Evolutionary conservation across 2,797 vertebrate genomes (phyloP), one percentile per base, ranked within the genome.

Genomic region (Synaphobranchus kaupii): DNA sequence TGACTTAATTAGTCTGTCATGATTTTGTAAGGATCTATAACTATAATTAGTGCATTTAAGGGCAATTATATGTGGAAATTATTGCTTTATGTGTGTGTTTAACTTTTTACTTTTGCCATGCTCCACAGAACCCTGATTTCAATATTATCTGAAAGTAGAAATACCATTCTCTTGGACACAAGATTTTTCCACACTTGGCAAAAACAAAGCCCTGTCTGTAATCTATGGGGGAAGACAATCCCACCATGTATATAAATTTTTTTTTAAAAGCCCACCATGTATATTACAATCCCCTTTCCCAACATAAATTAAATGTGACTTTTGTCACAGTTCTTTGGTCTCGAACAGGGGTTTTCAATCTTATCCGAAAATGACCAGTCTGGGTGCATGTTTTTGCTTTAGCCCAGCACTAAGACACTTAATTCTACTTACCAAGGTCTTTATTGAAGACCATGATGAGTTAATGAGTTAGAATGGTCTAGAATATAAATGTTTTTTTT

Each of bases 251-350:
- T 34, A 73, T 31, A n/a, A n/a, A n/a, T n/a, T n/a, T n/a, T n/a
- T n/a, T n/a, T n/a, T n/a, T n/a, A n/a, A 13, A 73, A 73, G n/a
- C 68, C 39, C 68, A 39, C 68, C 28, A 73, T 34, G 31, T 34
- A 73, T 34, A 73, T 31, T 73, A 34, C 31, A 83, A 34, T 71
- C 34, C 82, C 25, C 31, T 66, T 84, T 83, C 20, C 56, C 56
- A 13, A 85, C 44, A 80, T 50, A 84, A 86, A 86, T 66, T 86
- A 39, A 86, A 86, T 88, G 54, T 88, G 25, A 68, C 73, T 58
- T 88, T 66, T 28, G 76, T 54, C 34, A 83, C 84, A 88, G 73
- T 84, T 66, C 31, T 58, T 82, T 86, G 54, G 63, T 17, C 85
- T 63, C 9, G 39, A 58, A 73, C 86, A 86, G 58, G 54, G 63